A percentile compares a stretch with the other conserved stretches of the same genome.
These are phyloP conservation scores for Parasteatoda tepidariorum DNA, from an alignment of 1,140 invertebrate species.

Conservation along the genomic window DNA sequence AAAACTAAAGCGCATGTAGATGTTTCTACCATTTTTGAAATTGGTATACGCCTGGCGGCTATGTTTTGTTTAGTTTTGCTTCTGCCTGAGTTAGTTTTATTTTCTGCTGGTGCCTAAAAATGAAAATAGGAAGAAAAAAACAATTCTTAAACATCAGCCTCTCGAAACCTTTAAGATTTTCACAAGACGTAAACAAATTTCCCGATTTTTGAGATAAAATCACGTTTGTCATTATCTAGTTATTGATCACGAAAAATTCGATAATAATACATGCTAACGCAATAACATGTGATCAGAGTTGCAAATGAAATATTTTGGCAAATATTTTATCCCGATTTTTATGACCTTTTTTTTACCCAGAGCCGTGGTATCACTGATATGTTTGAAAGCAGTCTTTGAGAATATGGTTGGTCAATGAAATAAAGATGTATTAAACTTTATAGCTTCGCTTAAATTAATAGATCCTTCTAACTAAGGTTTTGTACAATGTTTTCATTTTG, in stretches of 20 bases:
- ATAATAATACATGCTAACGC: background rate
- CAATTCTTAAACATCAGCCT: background rate
- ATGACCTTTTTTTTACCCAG: too few relatives aligned
- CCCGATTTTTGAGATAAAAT: background rate
- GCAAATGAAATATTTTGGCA: background rate
- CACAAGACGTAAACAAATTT: background rate
- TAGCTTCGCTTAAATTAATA: too few relatives aligned
- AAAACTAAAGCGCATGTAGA: slow-evolving; percentile 1
- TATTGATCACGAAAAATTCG: background rate
- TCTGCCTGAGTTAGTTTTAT: background rate
- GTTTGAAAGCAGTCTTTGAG: too few relatives aligned
- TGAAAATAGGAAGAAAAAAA: background rate
- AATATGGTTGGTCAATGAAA: too few relatives aligned
- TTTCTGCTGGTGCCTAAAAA: background rate
- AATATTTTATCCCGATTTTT: background rate
- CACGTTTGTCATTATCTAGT: background rate
- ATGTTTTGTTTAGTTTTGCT: background rate
- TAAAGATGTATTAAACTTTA: too few relatives aligned
- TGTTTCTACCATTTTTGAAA: background rate
- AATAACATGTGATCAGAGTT: background rate
- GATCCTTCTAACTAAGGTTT: too few relatives aligned
- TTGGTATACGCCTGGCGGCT: slow-evolving; percentile 16
- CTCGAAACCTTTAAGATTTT: background rate
- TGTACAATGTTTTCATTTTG: too few relatives aligned
- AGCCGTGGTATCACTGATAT: too few relatives aligned